phyloP scores from a whole-genome alignment of 2,797 vertebrate genomes.

The Micropoecilia bifurca region DNA sequence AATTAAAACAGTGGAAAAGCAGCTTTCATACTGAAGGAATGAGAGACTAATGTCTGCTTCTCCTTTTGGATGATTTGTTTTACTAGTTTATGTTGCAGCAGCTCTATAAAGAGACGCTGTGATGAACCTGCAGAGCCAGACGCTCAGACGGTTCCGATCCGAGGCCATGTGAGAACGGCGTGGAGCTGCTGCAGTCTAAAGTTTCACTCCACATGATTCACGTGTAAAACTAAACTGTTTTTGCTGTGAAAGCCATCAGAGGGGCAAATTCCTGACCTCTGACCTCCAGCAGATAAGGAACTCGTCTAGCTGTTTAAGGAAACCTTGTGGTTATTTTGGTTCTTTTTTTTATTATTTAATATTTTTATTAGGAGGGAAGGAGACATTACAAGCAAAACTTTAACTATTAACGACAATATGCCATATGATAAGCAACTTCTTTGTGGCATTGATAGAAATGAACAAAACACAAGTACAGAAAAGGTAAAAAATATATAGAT shows the following conservation, averaged over 20 bases:
- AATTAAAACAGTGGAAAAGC: neutral
- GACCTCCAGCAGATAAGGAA: neutral
- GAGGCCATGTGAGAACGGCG: slow-evolving; percentile 36
- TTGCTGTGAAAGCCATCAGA: neutral
- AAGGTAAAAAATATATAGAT: too few relatives aligned
- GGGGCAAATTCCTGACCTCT: neutral
- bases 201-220: slow-evolving; percentile 18
- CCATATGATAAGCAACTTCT: too few relatives aligned
- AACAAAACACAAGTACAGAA: too few relatives aligned
- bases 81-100: neutral
- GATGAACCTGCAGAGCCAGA: slow-evolving; percentile 11
- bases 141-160: slow-evolving; percentile 7
- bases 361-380: too few relatives aligned
- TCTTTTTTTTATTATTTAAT: too few relatives aligned
- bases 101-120: slow-evolving; percentile 9
- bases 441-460: too few relatives aligned
- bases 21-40: neutral
- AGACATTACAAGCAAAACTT: too few relatives aligned
- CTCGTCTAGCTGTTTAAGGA: neutral
- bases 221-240: neutral
- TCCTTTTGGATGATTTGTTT: neutral
- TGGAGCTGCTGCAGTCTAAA: slow-evolving; percentile 38
- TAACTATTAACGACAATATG: too few relatives aligned
- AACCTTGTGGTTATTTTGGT: neutral
- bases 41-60: neutral